These are phyloP conservation scores for Pantherophis guttatus DNA, from an alignment of 2,113 vertebrate genomes.

Conservation along the genomic window DNA sequence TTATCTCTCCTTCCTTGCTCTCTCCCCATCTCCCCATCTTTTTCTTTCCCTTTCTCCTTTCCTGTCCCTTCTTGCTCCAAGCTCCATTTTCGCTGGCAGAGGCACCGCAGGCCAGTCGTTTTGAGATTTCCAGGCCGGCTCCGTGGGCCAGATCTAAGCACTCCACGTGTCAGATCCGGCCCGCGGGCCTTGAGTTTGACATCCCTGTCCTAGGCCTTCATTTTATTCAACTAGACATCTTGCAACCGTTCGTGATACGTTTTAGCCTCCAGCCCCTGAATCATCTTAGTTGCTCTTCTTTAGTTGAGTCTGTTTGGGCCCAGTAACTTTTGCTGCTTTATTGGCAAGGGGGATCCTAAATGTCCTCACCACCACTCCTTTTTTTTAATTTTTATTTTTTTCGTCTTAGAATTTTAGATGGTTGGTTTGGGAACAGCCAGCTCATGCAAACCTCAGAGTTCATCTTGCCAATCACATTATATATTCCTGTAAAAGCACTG, in stretches of 20 bases:
- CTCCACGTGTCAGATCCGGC: no score
- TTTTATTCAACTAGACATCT: not conserved
- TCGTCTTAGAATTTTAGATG: slow-evolving; percentile 62
- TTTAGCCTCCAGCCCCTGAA: not conserved
- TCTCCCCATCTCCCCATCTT: no score
- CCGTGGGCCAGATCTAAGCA: no score
- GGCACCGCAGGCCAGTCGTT: no score
- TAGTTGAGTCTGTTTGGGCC: not conserved
- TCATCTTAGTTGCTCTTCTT: not conserved
- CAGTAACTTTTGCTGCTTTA: not conserved
- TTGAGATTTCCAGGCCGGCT: no score
- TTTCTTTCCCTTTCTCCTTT: no score
- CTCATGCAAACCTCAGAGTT: slow-evolving; percentile 69
- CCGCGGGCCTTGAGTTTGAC: no score
- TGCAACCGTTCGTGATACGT: not conserved
- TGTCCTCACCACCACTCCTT: not conserved
- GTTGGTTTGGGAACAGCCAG: slow-evolving; percentile 71
- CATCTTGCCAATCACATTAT: slow-evolving; percentile 76
- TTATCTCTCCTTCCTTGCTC: no score
- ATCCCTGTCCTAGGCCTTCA: no score
- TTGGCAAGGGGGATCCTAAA: slow-evolving; percentile 44
- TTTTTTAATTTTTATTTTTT: slow-evolving; percentile 25
- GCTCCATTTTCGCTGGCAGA: no score
- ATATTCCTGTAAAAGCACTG: slow-evolving; percentile 81
- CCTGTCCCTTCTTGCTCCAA: no score